Evolutionary conservation across 2,888 invertebrate species (phyloP).

Genomic region (Criorhina ranunculi): DNA sequence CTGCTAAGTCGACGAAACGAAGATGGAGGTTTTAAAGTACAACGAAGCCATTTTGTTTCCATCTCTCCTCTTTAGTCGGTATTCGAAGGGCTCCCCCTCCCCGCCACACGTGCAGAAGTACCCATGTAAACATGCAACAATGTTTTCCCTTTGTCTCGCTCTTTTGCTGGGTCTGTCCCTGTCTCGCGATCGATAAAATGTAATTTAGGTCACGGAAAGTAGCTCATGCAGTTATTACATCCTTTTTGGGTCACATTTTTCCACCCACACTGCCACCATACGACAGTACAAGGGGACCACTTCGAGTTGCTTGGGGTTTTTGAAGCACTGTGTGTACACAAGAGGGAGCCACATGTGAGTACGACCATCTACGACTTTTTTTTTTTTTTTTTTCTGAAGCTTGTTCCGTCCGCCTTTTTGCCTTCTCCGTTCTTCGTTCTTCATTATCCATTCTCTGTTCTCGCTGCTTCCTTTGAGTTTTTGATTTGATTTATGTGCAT

Average conservation of each 20-base stretch:
- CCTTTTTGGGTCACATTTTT: constrained; percentile 63
- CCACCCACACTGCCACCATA: not conserved
- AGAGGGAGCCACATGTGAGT: constrained; percentile 27
- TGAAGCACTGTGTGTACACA: constrained; percentile 2
- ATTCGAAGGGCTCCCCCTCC: not conserved
- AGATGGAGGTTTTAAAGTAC: constrained; percentile 42
- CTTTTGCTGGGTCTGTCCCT: constrained; percentile 1
- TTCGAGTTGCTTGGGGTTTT: constrained; percentile 30
- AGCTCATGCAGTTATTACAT: constrained; percentile 75
- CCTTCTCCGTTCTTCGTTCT: not conserved
- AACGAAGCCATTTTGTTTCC: constrained; percentile 42
- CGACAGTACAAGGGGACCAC: constrained; percentile 29
- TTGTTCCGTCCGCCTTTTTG: not conserved
- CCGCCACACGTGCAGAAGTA: constrained; percentile 37
- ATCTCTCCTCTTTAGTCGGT: constrained; percentile 14
- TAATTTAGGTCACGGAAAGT: constrained; percentile 76
- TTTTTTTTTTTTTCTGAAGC: constrained; percentile 14
- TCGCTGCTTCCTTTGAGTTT: constrained; percentile 42
- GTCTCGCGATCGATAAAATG: constrained; percentile 67
- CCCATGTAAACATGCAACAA: constrained; percentile 69
- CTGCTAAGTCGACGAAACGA: not conserved
- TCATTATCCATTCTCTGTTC: not conserved
- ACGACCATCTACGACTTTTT: constrained; percentile 56
- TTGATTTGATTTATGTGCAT: constrained; percentile 72
- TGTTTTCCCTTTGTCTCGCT: constrained; percentile 31